These are phyloP conservation scores for Mya arenaria DNA, from an alignment of 1,140 invertebrate species.

Conservation along the genomic window DNA sequence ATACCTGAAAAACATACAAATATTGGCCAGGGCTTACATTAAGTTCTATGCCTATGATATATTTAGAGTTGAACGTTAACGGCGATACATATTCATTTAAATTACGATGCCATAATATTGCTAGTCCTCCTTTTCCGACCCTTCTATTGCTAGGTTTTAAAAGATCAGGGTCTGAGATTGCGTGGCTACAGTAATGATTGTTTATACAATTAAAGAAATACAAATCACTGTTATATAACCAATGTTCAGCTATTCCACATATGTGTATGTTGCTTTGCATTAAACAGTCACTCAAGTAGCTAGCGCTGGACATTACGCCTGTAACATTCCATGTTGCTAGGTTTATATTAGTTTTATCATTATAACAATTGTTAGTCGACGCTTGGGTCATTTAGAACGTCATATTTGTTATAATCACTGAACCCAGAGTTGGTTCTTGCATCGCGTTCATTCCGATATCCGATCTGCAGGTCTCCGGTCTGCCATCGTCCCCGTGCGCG, in stretches of 20 bases:
- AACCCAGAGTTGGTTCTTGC: too few relatives aligned
- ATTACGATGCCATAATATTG: neutral
- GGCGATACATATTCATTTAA: neutral
- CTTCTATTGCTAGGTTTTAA: neutral
- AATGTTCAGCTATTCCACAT: constrained; percentile 2
- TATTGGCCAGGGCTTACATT: neutral
- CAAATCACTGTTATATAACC: neutral
- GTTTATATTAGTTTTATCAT: neutral
- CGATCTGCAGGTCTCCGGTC: too few relatives aligned
- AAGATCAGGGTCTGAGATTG: neutral
- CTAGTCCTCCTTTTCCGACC: neutral
- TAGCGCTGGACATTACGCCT: constrained; percentile 20
- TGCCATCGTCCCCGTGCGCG: too few relatives aligned
- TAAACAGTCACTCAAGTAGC: neutral
- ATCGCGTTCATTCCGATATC: too few relatives aligned
- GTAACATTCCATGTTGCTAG: constrained; percentile 20
- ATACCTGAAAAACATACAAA: neutral
- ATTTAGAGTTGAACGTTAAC: neutral
- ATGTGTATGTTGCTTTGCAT: neutral
- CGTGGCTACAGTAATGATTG: neutral
- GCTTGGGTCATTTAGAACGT: too few relatives aligned
- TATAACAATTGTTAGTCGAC: too few relatives aligned
- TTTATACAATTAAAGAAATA: neutral
- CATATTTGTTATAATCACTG: too few relatives aligned
- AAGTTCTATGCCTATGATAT: neutral